Percentiles rank a stretch among this genome's conserved stretches.
These are phyloP conservation scores for Limnephilus auricula DNA, from an alignment of 2,888 invertebrate genomes.

Conservation along the genomic window DNA sequence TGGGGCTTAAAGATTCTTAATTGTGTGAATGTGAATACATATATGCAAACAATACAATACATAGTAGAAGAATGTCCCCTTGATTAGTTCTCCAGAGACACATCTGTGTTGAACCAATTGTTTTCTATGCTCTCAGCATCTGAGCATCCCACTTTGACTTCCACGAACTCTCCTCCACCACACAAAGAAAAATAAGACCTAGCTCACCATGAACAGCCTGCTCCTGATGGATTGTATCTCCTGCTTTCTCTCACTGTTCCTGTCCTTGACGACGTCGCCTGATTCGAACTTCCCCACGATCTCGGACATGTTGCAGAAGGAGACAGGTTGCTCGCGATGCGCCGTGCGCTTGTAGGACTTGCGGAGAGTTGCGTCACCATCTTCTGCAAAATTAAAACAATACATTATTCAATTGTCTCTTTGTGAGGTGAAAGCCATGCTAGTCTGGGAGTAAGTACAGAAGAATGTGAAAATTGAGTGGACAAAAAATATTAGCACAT, in stretches of 20 bases:
- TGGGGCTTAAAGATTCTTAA: too few species aligned
- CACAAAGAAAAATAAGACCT: not conserved
- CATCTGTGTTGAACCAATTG: too few species aligned
- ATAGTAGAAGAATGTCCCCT: too few species aligned
- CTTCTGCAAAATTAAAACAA: constrained; percentile 69
- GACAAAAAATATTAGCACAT: not conserved
- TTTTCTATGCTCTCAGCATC: too few species aligned
- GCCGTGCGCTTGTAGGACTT: constrained; percentile 75
- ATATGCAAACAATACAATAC: too few species aligned
- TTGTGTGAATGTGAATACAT: too few species aligned
- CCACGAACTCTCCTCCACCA: not conserved
- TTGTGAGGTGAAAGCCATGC: not conserved
- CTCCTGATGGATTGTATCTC: constrained; percentile 93
- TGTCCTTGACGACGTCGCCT: constrained; percentile 79
- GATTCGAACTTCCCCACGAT: constrained; percentile 90
- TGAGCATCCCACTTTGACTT: too few species aligned
- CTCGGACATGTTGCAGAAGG: constrained; percentile 90
- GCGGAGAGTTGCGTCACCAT: constrained; percentile 81
- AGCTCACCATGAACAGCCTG: constrained; percentile 85
- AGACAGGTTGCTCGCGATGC: constrained; percentile 85
- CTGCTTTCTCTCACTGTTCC: constrained; percentile 90
- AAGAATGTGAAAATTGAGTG: not conserved
- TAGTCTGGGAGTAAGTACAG: not conserved
- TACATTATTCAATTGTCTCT: not conserved
- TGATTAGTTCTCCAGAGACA: too few species aligned